These are phyloP conservation scores for Potamilus streckersoni DNA, from an alignment of 1,140 invertebrate genomes.

Conservation along the genomic window DNA sequence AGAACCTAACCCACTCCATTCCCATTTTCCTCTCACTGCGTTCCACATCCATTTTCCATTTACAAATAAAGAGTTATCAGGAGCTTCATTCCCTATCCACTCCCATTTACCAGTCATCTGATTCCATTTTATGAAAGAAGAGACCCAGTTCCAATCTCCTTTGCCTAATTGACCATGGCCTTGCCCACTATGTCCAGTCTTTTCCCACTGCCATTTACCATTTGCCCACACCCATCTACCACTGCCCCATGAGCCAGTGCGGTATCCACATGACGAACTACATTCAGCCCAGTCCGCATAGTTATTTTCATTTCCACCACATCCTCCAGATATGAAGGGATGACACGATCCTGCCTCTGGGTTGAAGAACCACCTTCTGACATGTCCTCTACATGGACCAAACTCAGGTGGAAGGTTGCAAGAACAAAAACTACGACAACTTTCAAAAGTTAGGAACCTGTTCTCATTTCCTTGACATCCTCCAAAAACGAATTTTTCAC, in stretches of 20 bases:
- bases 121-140: no score
- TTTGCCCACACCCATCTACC: conserved; percentile 13
- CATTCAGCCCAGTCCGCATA: conserved; percentile 21
- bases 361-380: conserved; percentile 37
- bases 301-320: conserved; percentile 45
- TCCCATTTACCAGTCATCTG: no score
- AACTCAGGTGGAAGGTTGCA: conserved; percentile 42
- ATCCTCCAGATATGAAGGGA: conserved; percentile 45
- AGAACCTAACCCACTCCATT: no score
- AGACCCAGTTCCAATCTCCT: no score
- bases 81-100: no score
- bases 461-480: conserved; percentile 72
- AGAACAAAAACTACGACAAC: conserved; percentile 17
- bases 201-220: no score
- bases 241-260: not conserved
- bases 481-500: conserved; percentile 71
- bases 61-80: no score
- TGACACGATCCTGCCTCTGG: conserved; percentile 33
- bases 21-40: no score
- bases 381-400: conserved; percentile 74
- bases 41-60: no score
- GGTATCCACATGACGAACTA: conserved; percentile 9
- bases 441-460: conserved; percentile 63
- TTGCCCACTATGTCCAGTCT: no score
- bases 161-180: no score